These are phyloP conservation scores for Ploceus nigricollis DNA, from an alignment of 2,113 vertebrate genomes.

Conservation along the genomic window DNA sequence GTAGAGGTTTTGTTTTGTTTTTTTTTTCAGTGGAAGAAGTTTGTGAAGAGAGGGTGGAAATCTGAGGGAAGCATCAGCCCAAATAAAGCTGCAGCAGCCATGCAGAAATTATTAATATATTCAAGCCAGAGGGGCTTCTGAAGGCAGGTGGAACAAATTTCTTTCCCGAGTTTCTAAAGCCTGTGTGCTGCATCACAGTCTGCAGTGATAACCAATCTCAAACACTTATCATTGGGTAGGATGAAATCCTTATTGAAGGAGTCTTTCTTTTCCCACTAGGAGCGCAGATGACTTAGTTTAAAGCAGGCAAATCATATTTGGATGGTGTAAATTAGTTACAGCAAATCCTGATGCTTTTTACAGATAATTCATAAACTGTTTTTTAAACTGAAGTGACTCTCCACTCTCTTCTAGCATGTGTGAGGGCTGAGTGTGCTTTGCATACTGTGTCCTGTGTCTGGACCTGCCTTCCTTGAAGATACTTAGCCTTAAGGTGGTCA, in stretches of 20 bases:
- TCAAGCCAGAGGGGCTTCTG: background rate
- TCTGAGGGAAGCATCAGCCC: background rate
- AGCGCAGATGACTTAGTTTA: background rate
- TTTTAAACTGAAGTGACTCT: background rate
- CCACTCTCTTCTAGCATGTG: background rate
- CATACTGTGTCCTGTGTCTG: background rate
- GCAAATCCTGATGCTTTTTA: background rate
- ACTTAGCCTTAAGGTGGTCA: background rate
- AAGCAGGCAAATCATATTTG: background rate
- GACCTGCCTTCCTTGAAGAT: background rate
- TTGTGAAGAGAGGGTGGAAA: background rate
- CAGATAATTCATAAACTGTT: background rate
- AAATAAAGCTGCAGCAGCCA: background rate
- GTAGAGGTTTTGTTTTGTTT: background rate
- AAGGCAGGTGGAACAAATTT: background rate
- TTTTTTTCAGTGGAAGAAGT: background rate
- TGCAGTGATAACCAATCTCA: background rate
- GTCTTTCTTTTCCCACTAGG: background rate
- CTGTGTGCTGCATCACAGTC: background rate
- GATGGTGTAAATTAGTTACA: background rate
- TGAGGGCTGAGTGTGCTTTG: background rate
- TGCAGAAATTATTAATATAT: background rate
- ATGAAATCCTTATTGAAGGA: background rate
- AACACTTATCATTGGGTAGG: background rate
- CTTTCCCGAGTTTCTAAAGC: background rate